Conservation (phyloP, 2,797 vertebrate genomes). For the Myripristis murdjan region DNA sequence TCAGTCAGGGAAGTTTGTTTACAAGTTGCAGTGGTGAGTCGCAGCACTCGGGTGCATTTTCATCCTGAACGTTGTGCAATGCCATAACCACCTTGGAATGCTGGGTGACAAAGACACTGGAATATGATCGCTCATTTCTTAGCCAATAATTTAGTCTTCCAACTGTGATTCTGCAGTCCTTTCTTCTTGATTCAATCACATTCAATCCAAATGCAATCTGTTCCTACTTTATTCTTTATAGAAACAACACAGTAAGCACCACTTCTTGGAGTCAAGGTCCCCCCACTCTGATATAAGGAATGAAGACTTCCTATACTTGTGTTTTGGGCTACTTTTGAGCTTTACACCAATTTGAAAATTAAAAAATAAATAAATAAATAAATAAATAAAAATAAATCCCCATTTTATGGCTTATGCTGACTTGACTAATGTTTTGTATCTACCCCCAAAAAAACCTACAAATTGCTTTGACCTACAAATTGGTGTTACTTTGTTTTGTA, state of each 20-base stretch:
- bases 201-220: background rate
- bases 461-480: too few species aligned
- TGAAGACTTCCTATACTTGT: too few species aligned
- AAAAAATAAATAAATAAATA: too few species aligned
- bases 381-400: too few species aligned
- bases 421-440: background rate
- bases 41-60: conserved; percentile 36
- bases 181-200: background rate
- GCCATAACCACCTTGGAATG: conserved; percentile 16
- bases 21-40: conserved; percentile 51
- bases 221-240: background rate
- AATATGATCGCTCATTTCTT: background rate
- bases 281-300: too few species aligned
- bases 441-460: background rate
- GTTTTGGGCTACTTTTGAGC: background rate
- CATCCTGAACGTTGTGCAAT: conserved; percentile 30
- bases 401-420: conserved; percentile 1
- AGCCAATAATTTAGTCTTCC: background rate
- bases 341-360: background rate
- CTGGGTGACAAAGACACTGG: conserved; percentile 15
- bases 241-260: background rate
- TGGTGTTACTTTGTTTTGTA: background rate
- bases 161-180: background rate
- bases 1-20: conserved; percentile 72
- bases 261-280: too few species aligned